phyloP scores from a whole-genome alignment of 2,113 vertebrate species.

The Lophochroa leadbeateri region DNA sequence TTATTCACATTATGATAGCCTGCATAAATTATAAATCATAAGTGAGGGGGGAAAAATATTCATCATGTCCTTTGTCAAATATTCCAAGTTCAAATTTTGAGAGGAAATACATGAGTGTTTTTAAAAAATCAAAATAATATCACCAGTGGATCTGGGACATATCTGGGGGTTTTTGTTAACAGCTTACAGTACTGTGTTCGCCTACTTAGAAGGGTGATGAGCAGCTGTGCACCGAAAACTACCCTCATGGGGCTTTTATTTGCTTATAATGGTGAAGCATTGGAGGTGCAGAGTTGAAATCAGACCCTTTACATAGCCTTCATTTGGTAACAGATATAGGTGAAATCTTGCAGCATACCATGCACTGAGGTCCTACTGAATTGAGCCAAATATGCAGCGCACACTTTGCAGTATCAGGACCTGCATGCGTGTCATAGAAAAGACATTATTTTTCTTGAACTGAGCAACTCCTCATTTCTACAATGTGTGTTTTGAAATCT shows the following conservation, averaged over 20 bases:
- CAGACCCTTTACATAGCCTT: not conserved
- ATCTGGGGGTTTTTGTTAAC: not conserved
- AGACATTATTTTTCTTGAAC: not conserved
- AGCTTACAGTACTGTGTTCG: not conserved
- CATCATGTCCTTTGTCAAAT: not conserved
- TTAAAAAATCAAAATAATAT: not conserved
- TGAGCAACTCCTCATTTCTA: not conserved
- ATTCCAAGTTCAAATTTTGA: not conserved
- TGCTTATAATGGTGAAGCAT: not conserved
- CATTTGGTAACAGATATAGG: not conserved
- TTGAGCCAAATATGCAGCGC: not conserved
- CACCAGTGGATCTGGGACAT: not conserved
- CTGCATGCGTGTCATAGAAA: fast-evolving
- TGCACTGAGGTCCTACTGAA: not conserved
- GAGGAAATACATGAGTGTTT: not conserved
- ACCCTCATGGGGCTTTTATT: not conserved
- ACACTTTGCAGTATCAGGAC: not conserved
- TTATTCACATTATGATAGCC: constrained; percentile 57
- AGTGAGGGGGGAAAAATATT: not conserved
- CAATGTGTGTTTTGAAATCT: not conserved
- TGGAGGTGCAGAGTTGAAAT: not conserved
- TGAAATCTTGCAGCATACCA: not conserved
- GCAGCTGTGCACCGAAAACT: not conserved
- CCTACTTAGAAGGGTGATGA: not conserved
- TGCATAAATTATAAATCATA: constrained; percentile 40